Conservation (phyloP, 2,797 vertebrate species). For the Leptoclinus maculatus region DNA sequence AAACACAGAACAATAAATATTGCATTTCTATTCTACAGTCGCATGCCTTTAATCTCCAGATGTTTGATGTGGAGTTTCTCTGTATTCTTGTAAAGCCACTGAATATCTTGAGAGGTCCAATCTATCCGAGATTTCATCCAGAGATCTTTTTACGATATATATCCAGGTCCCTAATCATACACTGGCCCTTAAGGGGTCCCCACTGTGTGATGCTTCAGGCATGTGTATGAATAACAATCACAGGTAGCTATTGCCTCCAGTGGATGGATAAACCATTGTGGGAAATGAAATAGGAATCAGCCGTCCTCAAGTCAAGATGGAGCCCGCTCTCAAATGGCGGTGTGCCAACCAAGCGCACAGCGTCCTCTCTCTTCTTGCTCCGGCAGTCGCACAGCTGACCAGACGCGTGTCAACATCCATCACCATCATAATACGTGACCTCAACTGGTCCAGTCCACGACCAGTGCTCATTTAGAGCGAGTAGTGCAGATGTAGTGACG, state of each 20-base stretch:
- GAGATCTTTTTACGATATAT: background rate
- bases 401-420: conserved; percentile 66
- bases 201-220: conserved; percentile 22
- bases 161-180: conserved; percentile 15
- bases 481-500: conserved; percentile 50
- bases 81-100: background rate
- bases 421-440: conserved; percentile 51
- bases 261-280: conserved; percentile 50
- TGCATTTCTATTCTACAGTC: background rate
- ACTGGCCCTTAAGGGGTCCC: conserved; percentile 13
- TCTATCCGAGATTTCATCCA: conserved; percentile 13
- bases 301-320: conserved; percentile 65
- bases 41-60: background rate
- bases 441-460: conserved; percentile 54
- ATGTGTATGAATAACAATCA: conserved; percentile 63
- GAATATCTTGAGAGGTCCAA: background rate
- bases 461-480: conserved; percentile 57
- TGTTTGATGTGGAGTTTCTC: conserved; percentile 11
- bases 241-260: conserved; percentile 38
- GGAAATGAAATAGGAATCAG: conserved; percentile 64
- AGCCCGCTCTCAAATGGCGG: conserved; percentile 66
- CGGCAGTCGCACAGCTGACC: conserved; percentile 35
- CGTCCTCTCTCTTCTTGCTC: conserved; percentile 46
- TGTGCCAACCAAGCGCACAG: conserved; percentile 52
- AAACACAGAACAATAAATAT: background rate